These are phyloP conservation scores for Cryptocheilus praepositus DNA, from an alignment of 2,888 invertebrate species.

Conservation along the genomic window DNA sequence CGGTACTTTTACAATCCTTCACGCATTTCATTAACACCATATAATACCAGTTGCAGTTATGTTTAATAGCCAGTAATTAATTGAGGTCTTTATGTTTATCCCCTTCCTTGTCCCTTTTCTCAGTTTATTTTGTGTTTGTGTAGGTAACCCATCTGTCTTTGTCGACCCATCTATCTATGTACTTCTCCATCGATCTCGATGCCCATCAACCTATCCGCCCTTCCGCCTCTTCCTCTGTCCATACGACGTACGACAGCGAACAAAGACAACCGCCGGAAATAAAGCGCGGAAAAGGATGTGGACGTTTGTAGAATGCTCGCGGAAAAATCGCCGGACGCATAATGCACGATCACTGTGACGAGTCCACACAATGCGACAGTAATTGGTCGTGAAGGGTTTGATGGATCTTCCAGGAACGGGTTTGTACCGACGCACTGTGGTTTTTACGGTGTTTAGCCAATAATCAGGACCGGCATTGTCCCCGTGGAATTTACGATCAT, in stretches of 20 bases:
- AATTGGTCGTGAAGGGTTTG: constrained; percentile 49
- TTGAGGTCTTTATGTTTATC: not conserved
- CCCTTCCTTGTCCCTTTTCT: not conserved
- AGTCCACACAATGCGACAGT: constrained; percentile 40
- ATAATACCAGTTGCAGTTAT: too few relatives aligned
- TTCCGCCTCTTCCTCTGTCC: constrained; percentile 1
- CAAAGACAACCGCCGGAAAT: constrained; percentile 41
- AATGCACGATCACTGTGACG: constrained; percentile 26
- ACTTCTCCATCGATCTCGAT: not conserved
- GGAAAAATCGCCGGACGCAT: constrained; percentile 40
- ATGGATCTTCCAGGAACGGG: constrained; percentile 43
- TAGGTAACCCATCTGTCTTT: not conserved
- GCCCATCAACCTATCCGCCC: not conserved
- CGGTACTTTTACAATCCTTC: too few relatives aligned
- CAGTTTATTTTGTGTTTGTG: not conserved
- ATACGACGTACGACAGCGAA: not conserved
- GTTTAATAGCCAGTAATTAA: too few relatives aligned
- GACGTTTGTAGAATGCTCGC: constrained; percentile 36
- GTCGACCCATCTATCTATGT: not conserved
- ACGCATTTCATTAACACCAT: too few relatives aligned
- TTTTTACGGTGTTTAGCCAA: constrained; percentile 10
- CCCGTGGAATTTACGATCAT: constrained; percentile 18
- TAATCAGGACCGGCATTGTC: not conserved
- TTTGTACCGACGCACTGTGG: constrained; percentile 20
- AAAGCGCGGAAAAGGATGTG: constrained; percentile 45